A percentile compares a stretch with the other conserved stretches of the same genome.
These are phyloP conservation scores for Thereuonema tuberculata DNA, from an alignment of 1,140 invertebrate genomes.

Conservation along the genomic window DNA sequence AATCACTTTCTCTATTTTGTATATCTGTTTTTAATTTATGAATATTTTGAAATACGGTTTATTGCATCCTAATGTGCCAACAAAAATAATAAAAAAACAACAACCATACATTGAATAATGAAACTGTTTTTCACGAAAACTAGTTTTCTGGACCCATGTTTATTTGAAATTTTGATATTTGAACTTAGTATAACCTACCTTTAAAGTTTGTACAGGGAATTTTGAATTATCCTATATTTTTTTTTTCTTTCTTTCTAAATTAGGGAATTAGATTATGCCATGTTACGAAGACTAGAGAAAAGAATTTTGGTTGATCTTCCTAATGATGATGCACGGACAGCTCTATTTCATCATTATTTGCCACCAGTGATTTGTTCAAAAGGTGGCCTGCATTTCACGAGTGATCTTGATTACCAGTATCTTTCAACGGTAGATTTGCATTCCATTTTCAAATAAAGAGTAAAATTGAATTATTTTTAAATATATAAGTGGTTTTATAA, in stretches of 20 bases:
- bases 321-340: slow-evolving; percentile 41
- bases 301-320: slow-evolving; percentile 67
- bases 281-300: slow-evolving; percentile 77
- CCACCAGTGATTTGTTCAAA: slow-evolving; percentile 23
- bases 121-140: no score
- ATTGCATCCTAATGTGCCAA: no score
- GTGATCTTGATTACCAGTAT: slow-evolving; percentile 38
- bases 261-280: slow-evolving; percentile 76
- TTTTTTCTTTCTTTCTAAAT: background rate
- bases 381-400: slow-evolving; percentile 30
- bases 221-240: background rate
- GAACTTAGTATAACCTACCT: background rate
- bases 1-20: no score
- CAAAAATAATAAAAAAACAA: no score
- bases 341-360: slow-evolving; percentile 46
- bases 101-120: no score
- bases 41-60: no score
- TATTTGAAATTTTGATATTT: no score
- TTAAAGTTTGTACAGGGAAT: background rate
- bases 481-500: no score
- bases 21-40: no score
- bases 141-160: no score
- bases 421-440: slow-evolving; percentile 38
- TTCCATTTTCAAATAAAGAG: no score
- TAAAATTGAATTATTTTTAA: no score